phyloP scores from a whole-genome alignment of 2,113 vertebrate genomes.

The Poecile atricapillus region DNA sequence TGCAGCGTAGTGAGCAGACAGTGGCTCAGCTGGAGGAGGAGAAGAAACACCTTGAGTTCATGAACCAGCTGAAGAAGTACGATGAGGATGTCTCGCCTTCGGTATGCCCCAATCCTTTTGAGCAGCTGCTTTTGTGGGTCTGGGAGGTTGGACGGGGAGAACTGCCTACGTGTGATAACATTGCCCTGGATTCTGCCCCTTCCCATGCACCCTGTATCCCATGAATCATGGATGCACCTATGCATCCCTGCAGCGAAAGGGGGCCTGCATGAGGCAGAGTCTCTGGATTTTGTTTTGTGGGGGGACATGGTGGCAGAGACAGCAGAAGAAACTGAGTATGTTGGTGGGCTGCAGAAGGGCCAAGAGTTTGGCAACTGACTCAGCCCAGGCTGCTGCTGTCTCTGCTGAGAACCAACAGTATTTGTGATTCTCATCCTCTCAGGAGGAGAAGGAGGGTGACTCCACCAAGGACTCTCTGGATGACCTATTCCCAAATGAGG shows the following conservation, averaged over 20 bases:
- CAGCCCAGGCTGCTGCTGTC: not conserved
- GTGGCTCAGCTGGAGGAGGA: slow-evolving; percentile 98
- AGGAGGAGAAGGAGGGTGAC: slow-evolving; percentile 95
- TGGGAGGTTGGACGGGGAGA: not conserved
- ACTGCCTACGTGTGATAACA: not conserved
- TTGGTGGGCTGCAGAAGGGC: not conserved
- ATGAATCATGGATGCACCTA: too few species aligned
- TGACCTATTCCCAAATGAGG: slow-evolving; percentile 96
- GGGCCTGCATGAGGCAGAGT: not conserved
- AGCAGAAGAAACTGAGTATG: not conserved
- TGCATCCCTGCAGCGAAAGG: not conserved
- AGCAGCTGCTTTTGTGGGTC: not conserved
- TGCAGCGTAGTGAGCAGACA: slow-evolving; percentile 93
- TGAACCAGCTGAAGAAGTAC: slow-evolving; percentile 97
- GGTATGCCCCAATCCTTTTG: slow-evolving; percentile 58
- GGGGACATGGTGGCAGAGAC: not conserved
- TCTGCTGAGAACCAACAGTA: not conserved
- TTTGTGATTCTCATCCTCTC: not conserved
- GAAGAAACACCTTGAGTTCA: slow-evolving; percentile 97
- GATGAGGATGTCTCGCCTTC: slow-evolving; percentile 89
- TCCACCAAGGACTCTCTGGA: slow-evolving; percentile 91
- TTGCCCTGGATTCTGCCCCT: not conserved
- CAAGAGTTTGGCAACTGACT: not conserved
- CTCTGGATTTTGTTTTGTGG: not conserved
- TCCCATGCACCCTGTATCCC: not conserved